Conservation (phyloP, 2,888 invertebrate species). For the Tinea pellionella region DNA sequence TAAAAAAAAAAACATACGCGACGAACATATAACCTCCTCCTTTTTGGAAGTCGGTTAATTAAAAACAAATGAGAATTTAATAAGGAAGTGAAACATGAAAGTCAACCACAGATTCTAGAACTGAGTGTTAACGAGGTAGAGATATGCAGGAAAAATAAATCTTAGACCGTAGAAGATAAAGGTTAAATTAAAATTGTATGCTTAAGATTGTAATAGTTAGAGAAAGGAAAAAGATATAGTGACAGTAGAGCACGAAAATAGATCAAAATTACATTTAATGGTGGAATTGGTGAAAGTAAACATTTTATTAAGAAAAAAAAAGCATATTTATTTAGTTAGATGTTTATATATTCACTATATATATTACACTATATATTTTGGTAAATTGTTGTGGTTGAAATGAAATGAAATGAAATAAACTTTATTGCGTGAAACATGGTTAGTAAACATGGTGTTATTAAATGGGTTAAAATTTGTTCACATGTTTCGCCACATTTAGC, state of each 20-base stretch:
- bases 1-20: too few species aligned
- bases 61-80: background rate
- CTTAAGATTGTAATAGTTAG: background rate
- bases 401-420: too few species aligned
- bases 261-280: background rate
- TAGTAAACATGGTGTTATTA: too few species aligned
- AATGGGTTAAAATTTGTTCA: too few species aligned
- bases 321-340: too few species aligned
- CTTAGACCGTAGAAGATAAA: background rate
- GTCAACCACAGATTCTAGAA: background rate
- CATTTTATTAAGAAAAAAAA: slow-evolving; percentile 3
- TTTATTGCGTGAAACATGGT: too few species aligned
- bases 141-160: background rate
- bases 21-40: too few species aligned
- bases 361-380: background rate
- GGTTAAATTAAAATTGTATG: background rate
- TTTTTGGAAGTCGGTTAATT: too few species aligned
- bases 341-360: too few species aligned
- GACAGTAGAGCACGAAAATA: background rate
- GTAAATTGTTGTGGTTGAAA: background rate
- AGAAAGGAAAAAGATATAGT: background rate
- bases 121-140: background rate
- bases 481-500: too few species aligned
- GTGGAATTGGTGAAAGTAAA: background rate
- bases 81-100: background rate